phyloP scores from a whole-genome alignment of 2,888 invertebrate genomes.

The Rhagium mordax region DNA sequence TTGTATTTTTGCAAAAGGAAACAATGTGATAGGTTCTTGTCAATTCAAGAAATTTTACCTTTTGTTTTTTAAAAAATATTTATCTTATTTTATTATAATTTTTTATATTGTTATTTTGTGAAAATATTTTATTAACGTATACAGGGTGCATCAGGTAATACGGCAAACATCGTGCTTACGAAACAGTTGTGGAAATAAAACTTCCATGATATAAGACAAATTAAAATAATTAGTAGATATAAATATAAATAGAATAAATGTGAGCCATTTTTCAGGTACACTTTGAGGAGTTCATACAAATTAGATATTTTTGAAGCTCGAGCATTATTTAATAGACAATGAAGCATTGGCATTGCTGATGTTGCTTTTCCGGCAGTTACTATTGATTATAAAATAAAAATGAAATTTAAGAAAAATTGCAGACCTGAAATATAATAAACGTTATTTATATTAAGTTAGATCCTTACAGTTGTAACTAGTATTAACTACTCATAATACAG shows the following conservation, averaged over 20 bases:
- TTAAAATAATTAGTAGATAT: neutral
- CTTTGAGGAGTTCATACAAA: neutral
- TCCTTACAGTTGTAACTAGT: too few relatives aligned
- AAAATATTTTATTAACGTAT: slow-evolving; percentile 1
- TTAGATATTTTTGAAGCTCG: too few relatives aligned
- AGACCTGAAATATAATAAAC: too few relatives aligned
- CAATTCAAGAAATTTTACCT: slow-evolving; percentile 31
- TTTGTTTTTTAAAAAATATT: neutral
- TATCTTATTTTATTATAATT: neutral
- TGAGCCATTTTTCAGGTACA: neutral
- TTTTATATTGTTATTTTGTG: neutral
- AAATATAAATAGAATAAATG: neutral
- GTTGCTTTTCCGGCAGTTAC: too few relatives aligned
- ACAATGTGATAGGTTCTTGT: slow-evolving; percentile 45
- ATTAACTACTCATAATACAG: too few relatives aligned
- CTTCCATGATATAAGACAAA: neutral
- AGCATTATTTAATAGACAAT: too few relatives aligned
- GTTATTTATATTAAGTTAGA: too few relatives aligned
- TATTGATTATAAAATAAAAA: too few relatives aligned
- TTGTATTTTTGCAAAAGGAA: slow-evolving; percentile 5
- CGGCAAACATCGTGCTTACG: neutral
- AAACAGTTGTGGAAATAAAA: neutral
- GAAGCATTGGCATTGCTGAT: too few relatives aligned
- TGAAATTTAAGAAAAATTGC: too few relatives aligned
- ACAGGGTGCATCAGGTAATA: slow-evolving; percentile 7